These are phyloP conservation scores for Saccopteryx leptura DNA, from an alignment of 2,113 vertebrate species.

Conservation along the genomic window DNA sequence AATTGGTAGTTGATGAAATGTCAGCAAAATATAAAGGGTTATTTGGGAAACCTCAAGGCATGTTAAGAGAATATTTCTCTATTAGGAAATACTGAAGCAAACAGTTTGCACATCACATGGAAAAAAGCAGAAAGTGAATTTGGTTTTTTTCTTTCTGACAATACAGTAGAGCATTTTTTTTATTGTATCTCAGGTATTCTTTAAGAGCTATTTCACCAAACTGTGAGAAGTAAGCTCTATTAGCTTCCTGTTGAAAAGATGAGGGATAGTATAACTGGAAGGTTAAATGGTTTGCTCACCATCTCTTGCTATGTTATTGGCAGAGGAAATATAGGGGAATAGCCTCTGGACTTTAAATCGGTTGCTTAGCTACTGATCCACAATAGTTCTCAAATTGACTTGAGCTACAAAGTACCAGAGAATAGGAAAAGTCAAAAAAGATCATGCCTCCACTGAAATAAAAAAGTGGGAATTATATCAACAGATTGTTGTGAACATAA, in stretches of 20 bases:
- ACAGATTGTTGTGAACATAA: constrained; percentile 24
- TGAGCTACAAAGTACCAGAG: constrained; percentile 59
- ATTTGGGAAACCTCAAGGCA: background rate
- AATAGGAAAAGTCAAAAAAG: constrained; percentile 72
- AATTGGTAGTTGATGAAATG: background rate
- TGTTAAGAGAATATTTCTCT: background rate
- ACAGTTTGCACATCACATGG: background rate
- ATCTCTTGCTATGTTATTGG: constrained; percentile 72
- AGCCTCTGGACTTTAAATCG: constrained; percentile 77
- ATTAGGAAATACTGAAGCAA: background rate
- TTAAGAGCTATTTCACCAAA: constrained; percentile 61
- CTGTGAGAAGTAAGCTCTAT: constrained; percentile 69
- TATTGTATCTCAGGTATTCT: constrained; percentile 53
- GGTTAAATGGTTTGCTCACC: constrained; percentile 79
- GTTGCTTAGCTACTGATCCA: constrained; percentile 82
- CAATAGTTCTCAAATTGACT: constrained; percentile 73
- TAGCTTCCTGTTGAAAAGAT: constrained; percentile 77
- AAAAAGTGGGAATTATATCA: constrained; percentile 61
- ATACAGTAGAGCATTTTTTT: background rate
- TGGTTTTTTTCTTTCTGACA: constrained; percentile 33
- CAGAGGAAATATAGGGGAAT: constrained; percentile 72
- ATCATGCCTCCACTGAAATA: constrained; percentile 52
- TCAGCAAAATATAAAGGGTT: background rate
- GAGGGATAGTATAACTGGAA: constrained; percentile 65
- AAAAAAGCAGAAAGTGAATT: background rate